A percentile compares a stretch with the other conserved stretches of the same genome.
Conservation (phyloP, 2,113 vertebrate species). For the Phylloscopus trochiloides region DNA sequence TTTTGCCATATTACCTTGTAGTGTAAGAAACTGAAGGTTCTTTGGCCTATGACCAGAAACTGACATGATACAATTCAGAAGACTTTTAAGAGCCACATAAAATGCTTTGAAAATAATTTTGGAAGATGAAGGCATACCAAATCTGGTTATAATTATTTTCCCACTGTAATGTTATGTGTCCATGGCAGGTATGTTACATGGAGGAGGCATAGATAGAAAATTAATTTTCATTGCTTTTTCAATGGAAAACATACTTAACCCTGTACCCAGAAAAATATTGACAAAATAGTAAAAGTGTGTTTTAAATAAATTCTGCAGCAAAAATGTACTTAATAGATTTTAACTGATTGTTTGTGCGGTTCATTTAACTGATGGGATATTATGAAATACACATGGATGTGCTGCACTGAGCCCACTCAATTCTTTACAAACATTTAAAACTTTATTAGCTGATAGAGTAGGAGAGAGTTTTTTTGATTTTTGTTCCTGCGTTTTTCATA, state of each 20-base stretch:
- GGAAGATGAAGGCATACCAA: conserved; percentile 51
- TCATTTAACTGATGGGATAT: background rate
- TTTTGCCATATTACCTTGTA: background rate
- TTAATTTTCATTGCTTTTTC: background rate
- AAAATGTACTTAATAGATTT: background rate
- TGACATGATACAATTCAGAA: background rate
- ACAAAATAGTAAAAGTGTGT: background rate
- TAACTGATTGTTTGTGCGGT: background rate
- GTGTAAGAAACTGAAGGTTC: background rate
- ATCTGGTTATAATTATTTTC: conserved; percentile 45
- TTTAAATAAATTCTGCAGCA: background rate
- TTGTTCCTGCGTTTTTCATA: conserved; percentile 64
- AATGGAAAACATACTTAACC: background rate
- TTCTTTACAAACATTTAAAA: conserved; percentile 49
- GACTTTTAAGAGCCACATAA: background rate
- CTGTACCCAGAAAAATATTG: background rate
- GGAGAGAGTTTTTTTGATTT: conserved; percentile 34
- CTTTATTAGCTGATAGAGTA: conserved; percentile 59
- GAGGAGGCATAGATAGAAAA: background rate
- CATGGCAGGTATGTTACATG: background rate
- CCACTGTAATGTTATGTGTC: background rate
- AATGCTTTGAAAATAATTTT: conserved; percentile 30
- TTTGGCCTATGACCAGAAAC: background rate
- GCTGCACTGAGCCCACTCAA: background rate
- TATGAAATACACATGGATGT: conserved; percentile 6